Base-by-base conservation (phyloP, 2,888 invertebrate genomes). In the Lottia gigantea region DNA sequence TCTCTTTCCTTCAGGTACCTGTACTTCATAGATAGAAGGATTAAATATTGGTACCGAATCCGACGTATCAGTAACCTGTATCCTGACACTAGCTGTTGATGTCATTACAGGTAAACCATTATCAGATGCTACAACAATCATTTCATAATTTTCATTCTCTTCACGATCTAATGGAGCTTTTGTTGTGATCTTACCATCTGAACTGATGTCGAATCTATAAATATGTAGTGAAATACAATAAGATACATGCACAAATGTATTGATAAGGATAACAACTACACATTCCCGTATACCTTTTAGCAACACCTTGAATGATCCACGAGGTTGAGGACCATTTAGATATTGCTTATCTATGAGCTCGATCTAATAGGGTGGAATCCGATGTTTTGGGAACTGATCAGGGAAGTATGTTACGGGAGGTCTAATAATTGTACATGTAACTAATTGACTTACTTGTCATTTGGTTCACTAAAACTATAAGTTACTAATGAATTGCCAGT, bases 41-140 rank as follows among this genome's bases (percentile, higher is more conserved):
- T 76, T 74, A 71, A 86, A 86, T n/a, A 78, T 67, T 0, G 86
- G 86, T 0, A 80, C 72, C 64, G 80, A 78, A 76, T 86, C 86
- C 65, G 83, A 80, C 8, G 76, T 70, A 74, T 86, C 86, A 46
- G 76, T 62, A 0, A 86, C 81, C 62, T 74, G 78, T 25, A 86
- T 76, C n/a, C 75, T 81, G n/a, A 86, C 77, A 12, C 78, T 80
- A 8, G 80, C 80, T 14, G 80, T 82, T 26, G 78, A 78, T 2
- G 82, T 82, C 25, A 80, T 67, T 1, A 74, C 70, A 46, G 80
- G 79, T 11, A 77, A 63, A 6, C 82, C 78, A 46, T 73, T 73
- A 49, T 81, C 80, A 46, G 77, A 72, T 0, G 82, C 83, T 23
- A 79, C 78, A 11, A 80, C 82, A 55, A 76, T 67, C 19, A 83